Evolutionary conservation across 1,140 invertebrate species (phyloP).

Genomic region (Drosophila burlai): DNA sequence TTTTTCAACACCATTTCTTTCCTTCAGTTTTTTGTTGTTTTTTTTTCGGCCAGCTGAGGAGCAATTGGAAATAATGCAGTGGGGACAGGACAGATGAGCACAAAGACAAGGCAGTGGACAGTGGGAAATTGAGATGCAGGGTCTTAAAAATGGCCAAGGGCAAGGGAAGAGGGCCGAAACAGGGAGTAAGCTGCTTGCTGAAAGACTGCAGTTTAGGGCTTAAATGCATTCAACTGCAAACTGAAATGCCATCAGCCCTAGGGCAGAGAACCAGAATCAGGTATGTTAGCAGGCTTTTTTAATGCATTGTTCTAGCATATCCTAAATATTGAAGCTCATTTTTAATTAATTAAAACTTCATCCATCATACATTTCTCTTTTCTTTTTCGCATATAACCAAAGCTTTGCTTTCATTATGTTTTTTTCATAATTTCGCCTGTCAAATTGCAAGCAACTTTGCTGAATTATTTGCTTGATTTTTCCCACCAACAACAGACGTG

Average conservation of each 20-base stretch:
- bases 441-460: constrained; percentile 37
- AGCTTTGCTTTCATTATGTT: background rate
- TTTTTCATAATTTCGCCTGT: constrained; percentile 42
- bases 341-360: background rate
- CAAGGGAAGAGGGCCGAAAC: constrained; percentile 17
- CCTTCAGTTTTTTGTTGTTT: constrained; percentile 9
- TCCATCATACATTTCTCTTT: background rate
- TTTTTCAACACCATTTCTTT: constrained; percentile 37
- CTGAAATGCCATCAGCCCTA: constrained; percentile 29
- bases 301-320: too few relatives aligned
- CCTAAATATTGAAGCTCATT: background rate
- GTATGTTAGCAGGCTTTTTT: constrained; percentile 32
- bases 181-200: constrained; percentile 49
- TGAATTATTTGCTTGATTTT: constrained; percentile 35
- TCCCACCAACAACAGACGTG: constrained; percentile 21
- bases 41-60: constrained; percentile 14
- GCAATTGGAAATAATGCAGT: constrained; percentile 65
- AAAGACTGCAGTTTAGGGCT: constrained; percentile 51
- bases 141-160: constrained; percentile 47
- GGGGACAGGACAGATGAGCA: constrained; percentile 49
- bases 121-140: constrained; percentile 63
- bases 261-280: constrained; percentile 18
- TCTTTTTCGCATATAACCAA: background rate
- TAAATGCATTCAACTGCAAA: constrained; percentile 54
- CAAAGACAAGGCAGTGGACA: constrained; percentile 54